phyloP scores from a whole-genome alignment of 2,888 invertebrate genomes.

The Chaitophorus viminalis region DNA sequence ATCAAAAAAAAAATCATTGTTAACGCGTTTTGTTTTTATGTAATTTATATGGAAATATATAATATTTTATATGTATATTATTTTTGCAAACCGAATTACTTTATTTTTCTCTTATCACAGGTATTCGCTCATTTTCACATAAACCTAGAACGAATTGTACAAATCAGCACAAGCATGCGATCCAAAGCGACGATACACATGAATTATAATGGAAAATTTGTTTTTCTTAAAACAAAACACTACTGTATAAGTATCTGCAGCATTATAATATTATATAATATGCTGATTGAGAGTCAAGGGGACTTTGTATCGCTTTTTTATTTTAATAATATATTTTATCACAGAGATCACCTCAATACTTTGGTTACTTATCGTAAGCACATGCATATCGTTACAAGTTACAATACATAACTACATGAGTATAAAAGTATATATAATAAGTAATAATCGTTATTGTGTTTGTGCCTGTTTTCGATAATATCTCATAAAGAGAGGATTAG shows the following conservation, averaged over 20 bases:
- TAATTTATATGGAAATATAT: background rate
- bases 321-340: background rate
- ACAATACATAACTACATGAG: background rate
- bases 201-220: no score
- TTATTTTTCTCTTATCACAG: background rate
- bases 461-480: slow-evolving; percentile 40
- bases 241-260: no score
- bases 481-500: slow-evolving; percentile 57
- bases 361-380: background rate
- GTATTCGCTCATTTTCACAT: background rate
- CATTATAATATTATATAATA: background rate
- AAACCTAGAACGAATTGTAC: background rate
- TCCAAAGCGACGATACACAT: no score
- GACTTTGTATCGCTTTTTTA: background rate
- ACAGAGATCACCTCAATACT: background rate
- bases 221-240: no score
- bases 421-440: background rate
- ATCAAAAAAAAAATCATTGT: slow-evolving; percentile 11
- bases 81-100: background rate
- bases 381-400: background rate
- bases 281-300: background rate
- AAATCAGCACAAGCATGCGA: no score
- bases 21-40: slow-evolving; percentile 8
- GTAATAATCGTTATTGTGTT: slow-evolving; percentile 10
- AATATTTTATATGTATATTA: background rate